These are phyloP conservation scores for Dryas iulia DNA, from an alignment of 1,140 invertebrate species.

Conservation along the genomic window DNA sequence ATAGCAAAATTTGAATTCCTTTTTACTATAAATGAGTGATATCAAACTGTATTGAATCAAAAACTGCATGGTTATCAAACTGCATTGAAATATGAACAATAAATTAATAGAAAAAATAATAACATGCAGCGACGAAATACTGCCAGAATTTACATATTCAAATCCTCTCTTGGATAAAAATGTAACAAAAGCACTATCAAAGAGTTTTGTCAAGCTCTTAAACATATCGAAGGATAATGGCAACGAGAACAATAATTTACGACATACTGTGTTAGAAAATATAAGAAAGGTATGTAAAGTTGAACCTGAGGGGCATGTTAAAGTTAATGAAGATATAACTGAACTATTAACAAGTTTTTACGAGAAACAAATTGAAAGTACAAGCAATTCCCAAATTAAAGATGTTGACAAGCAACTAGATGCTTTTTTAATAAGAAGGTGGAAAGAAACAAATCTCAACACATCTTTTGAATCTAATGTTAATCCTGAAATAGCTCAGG, in stretches of 20 bases:
- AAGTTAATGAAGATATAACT: slow-evolving; percentile 47
- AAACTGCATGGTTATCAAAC: no score
- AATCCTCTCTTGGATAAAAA: slow-evolving; percentile 59
- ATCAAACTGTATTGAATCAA: no score
- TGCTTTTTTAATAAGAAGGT: slow-evolving; percentile 49
- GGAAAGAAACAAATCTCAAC: slow-evolving; percentile 42
- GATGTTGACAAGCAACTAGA: slow-evolving; percentile 44
- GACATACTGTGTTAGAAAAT: slow-evolving; percentile 46
- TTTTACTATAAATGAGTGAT: no score
- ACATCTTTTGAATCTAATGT: slow-evolving; percentile 31
- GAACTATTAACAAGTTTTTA: slow-evolving; percentile 45
- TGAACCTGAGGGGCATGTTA: slow-evolving; percentile 47
- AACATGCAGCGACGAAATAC: slow-evolving; percentile 41
- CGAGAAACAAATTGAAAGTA: slow-evolving; percentile 28
- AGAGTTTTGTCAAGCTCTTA: slow-evolving; percentile 58
- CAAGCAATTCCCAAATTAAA: not conserved
- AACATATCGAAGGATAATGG: slow-evolving; percentile 42
- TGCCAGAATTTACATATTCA: slow-evolving; percentile 48
- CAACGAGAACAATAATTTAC: slow-evolving; percentile 42
- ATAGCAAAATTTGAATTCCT: no score
- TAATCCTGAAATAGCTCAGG: slow-evolving; percentile 59
- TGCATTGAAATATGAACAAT: slow-evolving; percentile 64
- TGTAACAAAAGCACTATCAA: slow-evolving; percentile 53
- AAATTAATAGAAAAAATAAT: slow-evolving; percentile 60
- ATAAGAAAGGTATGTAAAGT: slow-evolving; percentile 54